Conservation (phyloP, 2,888 invertebrate species). For the Megalurothrips usitatus region DNA sequence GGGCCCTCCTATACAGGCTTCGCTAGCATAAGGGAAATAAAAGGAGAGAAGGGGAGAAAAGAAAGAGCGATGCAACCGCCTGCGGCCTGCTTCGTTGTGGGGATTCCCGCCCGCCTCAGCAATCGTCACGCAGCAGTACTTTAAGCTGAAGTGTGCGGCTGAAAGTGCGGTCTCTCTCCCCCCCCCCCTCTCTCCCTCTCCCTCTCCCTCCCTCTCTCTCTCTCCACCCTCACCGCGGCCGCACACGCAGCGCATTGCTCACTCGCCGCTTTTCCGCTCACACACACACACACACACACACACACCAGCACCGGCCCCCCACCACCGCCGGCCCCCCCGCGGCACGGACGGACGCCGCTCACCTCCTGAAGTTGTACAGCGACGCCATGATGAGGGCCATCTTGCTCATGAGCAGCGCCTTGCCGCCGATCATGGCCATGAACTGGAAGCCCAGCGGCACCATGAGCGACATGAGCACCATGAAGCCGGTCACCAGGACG, state of each 20-base stretch:
- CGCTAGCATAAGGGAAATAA: too few species aligned
- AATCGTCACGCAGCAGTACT: too few species aligned
- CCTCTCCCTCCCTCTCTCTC: too few species aligned
- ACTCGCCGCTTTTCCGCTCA: background rate
- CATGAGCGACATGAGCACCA: slow-evolving; percentile 69
- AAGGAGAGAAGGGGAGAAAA: too few species aligned
- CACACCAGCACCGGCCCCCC: background rate
- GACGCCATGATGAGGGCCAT: slow-evolving; percentile 75
- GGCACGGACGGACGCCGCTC: background rate
- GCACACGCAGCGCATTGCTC: background rate
- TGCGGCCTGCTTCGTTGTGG: too few species aligned
- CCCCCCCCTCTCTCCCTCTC: too few species aligned
- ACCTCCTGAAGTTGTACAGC: slow-evolving; percentile 45
- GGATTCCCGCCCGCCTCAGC: too few species aligned
- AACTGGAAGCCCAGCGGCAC: slow-evolving; percentile 82
- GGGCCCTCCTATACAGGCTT: too few species aligned
- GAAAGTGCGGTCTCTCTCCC: too few species aligned
- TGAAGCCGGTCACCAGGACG: slow-evolving; percentile 72
- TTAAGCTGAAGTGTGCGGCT: too few species aligned
- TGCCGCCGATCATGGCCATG: slow-evolving; percentile 74
- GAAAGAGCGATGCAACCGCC: too few species aligned
- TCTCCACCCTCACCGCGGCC: too few species aligned
- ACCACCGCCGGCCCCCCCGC: background rate
- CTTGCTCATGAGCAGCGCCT: slow-evolving; percentile 72
- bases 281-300: slow-evolving; percentile 11